phyloP scores from a whole-genome alignment of 2,113 vertebrate species.

The Ochotona princeps region DNA sequence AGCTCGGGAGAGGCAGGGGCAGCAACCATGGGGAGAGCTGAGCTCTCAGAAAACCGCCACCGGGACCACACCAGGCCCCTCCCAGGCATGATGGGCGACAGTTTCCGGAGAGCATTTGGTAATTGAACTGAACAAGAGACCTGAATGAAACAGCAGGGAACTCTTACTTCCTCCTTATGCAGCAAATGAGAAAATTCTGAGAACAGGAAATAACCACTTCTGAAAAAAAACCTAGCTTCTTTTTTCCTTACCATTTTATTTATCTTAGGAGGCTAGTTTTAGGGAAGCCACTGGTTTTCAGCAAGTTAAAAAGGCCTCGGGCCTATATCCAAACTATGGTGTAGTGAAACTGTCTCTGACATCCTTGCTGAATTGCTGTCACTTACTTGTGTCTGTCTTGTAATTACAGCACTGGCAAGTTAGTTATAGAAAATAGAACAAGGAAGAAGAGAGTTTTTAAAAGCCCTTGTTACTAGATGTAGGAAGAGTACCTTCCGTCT shows the following conservation, averaged over 20 bases:
- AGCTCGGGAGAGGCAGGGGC: accelerated
- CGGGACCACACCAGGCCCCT: background rate
- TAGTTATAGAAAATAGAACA: conserved; percentile 4
- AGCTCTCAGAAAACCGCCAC: background rate
- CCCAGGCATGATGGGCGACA: background rate
- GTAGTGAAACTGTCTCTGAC: background rate
- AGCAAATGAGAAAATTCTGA: conserved; percentile 41
- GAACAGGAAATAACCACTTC: conserved; percentile 37
- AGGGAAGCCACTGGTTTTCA: background rate
- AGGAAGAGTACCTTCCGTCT: background rate
- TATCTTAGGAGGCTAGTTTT: background rate
- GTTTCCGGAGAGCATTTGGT: background rate
- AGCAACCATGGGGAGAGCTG: background rate
- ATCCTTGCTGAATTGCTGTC: background rate
- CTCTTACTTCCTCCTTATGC: background rate
- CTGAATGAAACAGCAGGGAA: background rate
- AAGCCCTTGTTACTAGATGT: background rate
- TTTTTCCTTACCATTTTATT: background rate
- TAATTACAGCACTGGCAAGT: background rate
- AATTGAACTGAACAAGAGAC: background rate
- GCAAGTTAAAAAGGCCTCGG: background rate
- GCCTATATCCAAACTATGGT: background rate
- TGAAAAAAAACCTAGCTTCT: background rate
- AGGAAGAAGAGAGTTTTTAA: background rate
- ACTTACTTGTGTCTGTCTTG: background rate